A percentile compares a stretch with the other conserved stretches of the same genome.
These are phyloP conservation scores for Bombylius major DNA, from an alignment of 2,888 invertebrate species.

Conservation along the genomic window DNA sequence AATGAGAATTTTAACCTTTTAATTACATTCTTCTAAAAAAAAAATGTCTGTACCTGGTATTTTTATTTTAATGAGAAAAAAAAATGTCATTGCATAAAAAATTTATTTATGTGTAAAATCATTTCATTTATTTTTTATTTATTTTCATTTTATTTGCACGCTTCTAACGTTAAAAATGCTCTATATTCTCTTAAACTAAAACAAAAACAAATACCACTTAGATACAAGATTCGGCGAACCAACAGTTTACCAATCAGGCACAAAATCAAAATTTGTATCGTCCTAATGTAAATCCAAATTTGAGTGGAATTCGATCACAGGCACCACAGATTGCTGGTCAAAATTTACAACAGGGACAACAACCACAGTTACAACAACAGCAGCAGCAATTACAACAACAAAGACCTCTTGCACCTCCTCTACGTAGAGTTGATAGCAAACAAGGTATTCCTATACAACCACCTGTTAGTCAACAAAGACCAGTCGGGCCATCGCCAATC, in stretches of 20 bases:
- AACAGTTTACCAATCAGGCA: conserved; percentile 26
- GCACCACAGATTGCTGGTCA: conserved; percentile 16
- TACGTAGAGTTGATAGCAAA: conserved; percentile 39
- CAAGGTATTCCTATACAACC: conserved; percentile 26
- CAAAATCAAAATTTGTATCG: conserved; percentile 23
- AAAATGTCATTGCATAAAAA: too few species aligned
- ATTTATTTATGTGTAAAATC: too few species aligned
- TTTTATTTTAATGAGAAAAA: too few species aligned
- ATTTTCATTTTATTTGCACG: too few species aligned
- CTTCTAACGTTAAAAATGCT: too few species aligned
- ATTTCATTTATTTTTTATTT: too few species aligned
- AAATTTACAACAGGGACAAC: not conserved
- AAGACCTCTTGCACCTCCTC: conserved; percentile 25
- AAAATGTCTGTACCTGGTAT: too few species aligned
- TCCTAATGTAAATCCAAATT: conserved; percentile 25
- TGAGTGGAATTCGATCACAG: conserved; percentile 23
- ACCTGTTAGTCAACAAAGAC: conserved; percentile 18
- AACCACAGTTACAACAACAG: conserved; percentile 4
- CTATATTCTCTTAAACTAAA: too few species aligned
- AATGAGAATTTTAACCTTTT: too few species aligned
- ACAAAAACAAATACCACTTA: conserved; percentile 15
- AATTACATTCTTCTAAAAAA: too few species aligned
- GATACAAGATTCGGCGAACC: conserved; percentile 26
- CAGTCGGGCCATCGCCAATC: conserved; percentile 18
- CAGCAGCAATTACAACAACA: conserved; percentile 6